Evolutionary conservation across 2,888 invertebrate species (phyloP), one percentile per base, ranked within the genome.

Genomic region (Temnothorax rugatulus): DNA sequence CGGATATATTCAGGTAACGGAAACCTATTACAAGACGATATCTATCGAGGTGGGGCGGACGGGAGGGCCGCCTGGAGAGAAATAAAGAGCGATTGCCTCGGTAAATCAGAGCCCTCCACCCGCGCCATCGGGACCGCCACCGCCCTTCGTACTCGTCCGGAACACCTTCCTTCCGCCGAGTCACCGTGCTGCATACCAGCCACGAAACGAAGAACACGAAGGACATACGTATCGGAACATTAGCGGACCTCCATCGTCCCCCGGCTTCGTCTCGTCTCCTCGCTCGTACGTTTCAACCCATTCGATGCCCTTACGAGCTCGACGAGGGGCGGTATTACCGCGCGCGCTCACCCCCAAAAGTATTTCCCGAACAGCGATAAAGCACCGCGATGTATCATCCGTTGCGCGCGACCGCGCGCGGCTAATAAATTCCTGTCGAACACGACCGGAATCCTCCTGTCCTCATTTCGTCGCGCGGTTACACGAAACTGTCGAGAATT

Each of bases 51-150:
- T 91, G 92, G 89, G 93, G 92, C 92, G 92, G 92, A 90, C 90
- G 92, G 90, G 93, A 95, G 93, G 93, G 94, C 93, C 95, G 95
- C 95, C 95, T 95, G 91, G 95, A 95, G 95, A 94, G 95, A 95
- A 94, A 95, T 95, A 95, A 95, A 95, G 95, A 95, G 94, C 93
- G 94, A 95, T 95, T 95, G 95, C 93, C 91, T 94, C 95, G 91
- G 94, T 95, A 95, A 95, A 95, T 95, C 95, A 95, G 94, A 90
- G 88, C 88, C 88, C 89, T 77, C 90, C 90, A 82, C 77, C 68
- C 69, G 63, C 79, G 77, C 87, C 74, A 66, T 82, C 74, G 82
- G 85, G 87, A 85, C 86, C 83, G 84, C 83, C 69, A 63, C 84
- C 87, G 86, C 87, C 89, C 87, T 86, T 86, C 82, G 71, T 66